Conservation (phyloP, 2,888 invertebrate genomes). For the Leptura quadrifasciata region DNA sequence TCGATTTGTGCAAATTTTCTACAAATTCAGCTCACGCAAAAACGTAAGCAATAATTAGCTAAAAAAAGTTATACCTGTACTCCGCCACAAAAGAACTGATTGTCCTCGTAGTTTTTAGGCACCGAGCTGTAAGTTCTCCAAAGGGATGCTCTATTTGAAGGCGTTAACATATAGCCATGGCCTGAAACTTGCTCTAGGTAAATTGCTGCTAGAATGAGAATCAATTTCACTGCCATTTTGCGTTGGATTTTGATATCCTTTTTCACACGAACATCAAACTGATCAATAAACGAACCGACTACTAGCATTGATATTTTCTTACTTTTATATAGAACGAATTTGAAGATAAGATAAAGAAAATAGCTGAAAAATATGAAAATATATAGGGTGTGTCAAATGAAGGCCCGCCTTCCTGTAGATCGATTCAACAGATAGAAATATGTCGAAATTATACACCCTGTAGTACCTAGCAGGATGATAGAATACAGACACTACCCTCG, state of each 20-base stretch:
- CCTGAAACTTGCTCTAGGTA: constrained; percentile 61
- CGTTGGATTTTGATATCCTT: neutral
- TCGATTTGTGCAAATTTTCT: no score
- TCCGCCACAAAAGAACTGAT: constrained; percentile 75
- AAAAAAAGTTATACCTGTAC: constrained; percentile 62
- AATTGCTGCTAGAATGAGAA: neutral
- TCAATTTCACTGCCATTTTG: constrained; percentile 25
- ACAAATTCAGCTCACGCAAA: no score
- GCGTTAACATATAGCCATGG: constrained; percentile 75
- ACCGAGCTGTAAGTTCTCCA: constrained; percentile 73
- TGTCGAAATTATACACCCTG: no score
- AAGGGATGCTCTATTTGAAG: constrained; percentile 74
- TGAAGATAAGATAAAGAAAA: constrained; percentile 16
- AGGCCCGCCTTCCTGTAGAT: no score
- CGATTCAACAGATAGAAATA: no score
- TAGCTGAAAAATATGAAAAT: neutral
- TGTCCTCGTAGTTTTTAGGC: constrained; percentile 75
- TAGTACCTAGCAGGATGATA: no score
- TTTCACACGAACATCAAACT: constrained; percentile 3
- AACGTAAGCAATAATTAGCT: no score
- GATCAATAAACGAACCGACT: neutral
- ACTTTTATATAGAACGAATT: constrained; percentile 15
- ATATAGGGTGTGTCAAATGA: no score
- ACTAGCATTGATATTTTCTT: neutral
- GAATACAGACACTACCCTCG: no score